Conservation (phyloP, 2,797 vertebrate genomes). For the Triplophysa yarkandensis region DNA sequence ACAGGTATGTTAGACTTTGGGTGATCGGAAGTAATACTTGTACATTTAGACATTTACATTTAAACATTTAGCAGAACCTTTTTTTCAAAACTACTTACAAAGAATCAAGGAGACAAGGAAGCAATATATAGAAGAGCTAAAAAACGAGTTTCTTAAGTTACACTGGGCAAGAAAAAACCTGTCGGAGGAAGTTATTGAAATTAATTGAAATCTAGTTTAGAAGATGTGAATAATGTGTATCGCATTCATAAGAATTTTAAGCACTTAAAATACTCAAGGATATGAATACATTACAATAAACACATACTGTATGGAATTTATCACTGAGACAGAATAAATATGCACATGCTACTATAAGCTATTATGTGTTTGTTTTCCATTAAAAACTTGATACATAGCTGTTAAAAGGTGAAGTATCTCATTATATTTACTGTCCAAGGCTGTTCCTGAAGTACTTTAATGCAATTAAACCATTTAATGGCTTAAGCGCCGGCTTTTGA, state of each 20-base stretch:
- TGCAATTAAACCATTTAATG: conserved; percentile 68
- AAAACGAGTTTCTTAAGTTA: too few species aligned
- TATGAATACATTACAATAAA: neutral
- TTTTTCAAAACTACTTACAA: too few species aligned
- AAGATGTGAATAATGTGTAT: neutral
- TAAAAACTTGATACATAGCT: neutral
- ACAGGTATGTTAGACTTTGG: too few species aligned
- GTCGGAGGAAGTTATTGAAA: too few species aligned
- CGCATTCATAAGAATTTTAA: neutral
- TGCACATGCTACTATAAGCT: neutral
- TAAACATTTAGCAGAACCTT: too few species aligned
- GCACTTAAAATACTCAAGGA: neutral
- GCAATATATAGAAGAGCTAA: too few species aligned
- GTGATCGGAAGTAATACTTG: too few species aligned
- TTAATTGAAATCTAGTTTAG: neutral
- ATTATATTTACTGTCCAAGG: conserved; percentile 19
- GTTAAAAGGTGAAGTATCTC: conserved; percentile 28
- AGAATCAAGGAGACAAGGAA: too few species aligned
- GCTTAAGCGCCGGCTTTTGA: conserved; percentile 45
- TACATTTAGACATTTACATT: too few species aligned
- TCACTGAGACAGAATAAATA: neutral
- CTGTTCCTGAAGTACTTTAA: conserved; percentile 63
- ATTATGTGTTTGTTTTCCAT: conserved; percentile 17
- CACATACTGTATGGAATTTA: neutral
- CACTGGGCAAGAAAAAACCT: too few species aligned